Conservation (phyloP, 2,797 vertebrate species). For the Microhierax caerulescens region DNA sequence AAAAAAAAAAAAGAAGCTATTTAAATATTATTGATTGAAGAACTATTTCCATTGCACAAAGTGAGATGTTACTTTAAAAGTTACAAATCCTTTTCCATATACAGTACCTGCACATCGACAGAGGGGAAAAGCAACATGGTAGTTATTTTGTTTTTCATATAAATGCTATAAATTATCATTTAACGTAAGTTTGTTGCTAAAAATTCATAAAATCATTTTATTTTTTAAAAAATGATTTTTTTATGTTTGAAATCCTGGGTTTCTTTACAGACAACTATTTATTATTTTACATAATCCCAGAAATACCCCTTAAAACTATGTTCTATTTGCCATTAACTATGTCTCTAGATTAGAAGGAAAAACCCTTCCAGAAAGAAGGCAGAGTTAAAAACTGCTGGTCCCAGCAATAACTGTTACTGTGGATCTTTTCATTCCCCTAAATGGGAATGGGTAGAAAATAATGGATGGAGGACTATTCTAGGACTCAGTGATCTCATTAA, state of each 20-base stretch:
- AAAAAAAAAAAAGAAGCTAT: not conserved
- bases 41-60: not conserved
- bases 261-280: not conserved
- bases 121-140: not conserved
- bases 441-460: not conserved
- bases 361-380: not conserved
- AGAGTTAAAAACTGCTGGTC: not conserved
- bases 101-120: not conserved
- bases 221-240: not conserved
- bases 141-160: not conserved
- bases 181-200: not conserved
- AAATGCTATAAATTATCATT: not conserved
- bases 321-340: not conserved
- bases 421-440: not conserved
- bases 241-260: not conserved
- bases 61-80: not conserved
- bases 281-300: not conserved
- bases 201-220: not conserved
- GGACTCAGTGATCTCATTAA: not conserved
- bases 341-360: not conserved
- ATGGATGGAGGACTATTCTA: not conserved
- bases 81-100: not conserved
- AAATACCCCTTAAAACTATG: not conserved
- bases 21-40: not conserved
- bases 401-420: not conserved